phyloP scores from a whole-genome alignment of 1,140 invertebrate genomes.

The Bombus affinis region DNA sequence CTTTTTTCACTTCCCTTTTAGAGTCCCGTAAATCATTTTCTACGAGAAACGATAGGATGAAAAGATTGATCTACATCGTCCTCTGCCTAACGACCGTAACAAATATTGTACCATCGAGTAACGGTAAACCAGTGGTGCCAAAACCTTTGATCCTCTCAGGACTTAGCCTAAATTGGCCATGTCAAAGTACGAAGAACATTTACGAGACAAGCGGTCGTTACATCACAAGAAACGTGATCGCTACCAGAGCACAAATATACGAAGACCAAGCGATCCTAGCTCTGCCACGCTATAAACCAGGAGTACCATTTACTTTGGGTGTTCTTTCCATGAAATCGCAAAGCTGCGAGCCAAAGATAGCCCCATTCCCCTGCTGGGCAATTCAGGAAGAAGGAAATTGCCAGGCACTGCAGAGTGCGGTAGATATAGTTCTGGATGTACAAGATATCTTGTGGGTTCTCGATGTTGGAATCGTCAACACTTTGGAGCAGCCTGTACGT shows the following conservation, averaged over 20 bases:
- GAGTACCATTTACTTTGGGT: conserved; percentile 86
- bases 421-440: conserved; percentile 84
- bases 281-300: conserved; percentile 84
- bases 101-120: neutral
- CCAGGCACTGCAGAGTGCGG: conserved; percentile 84
- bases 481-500: conserved; percentile 84
- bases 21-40: neutral
- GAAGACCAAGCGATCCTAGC: conserved; percentile 84
- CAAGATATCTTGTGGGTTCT: conserved; percentile 87
- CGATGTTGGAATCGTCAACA: conserved; percentile 87
- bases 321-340: conserved; percentile 82
- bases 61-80: conserved; percentile 34
- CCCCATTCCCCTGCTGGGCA: conserved; percentile 86
- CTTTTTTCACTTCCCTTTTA: neutral
- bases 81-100: conserved; percentile 46
- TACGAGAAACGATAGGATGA: conserved; percentile 57
- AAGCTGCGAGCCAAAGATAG: conserved; percentile 78
- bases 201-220: conserved; percentile 84
- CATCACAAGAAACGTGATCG: conserved; percentile 84
- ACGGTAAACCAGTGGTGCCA: conserved; percentile 19
- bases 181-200: conserved; percentile 84
- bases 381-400: conserved; percentile 86
- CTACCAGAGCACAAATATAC: conserved; percentile 85
- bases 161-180: conserved; percentile 83
- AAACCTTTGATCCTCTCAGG: conserved; percentile 78